Evolutionary conservation across 1,140 invertebrate genomes (phyloP).

Genomic region (Tribolium madens): DNA sequence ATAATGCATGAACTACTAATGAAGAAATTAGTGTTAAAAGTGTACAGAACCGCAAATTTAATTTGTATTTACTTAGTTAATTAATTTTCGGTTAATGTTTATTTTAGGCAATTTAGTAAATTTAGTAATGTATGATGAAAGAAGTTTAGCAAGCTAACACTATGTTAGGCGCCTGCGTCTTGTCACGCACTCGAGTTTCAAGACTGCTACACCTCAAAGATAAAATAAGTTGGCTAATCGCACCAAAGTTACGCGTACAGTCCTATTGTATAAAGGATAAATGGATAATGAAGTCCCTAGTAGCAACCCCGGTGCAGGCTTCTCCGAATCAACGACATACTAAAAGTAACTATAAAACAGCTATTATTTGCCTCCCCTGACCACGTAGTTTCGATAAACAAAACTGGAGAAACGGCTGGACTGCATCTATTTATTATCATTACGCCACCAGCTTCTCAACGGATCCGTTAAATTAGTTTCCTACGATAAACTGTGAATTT

Average conservation of each 20-base stretch:
- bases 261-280: constrained; percentile 36
- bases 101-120: constrained; percentile 14
- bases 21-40: constrained; percentile 41
- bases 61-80: constrained; percentile 45
- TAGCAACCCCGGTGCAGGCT: constrained; percentile 36
- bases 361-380: constrained; percentile 47
- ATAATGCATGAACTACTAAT: constrained; percentile 29
- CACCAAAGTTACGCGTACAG: constrained; percentile 24
- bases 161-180: not conserved
- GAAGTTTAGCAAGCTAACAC: not conserved
- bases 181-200: constrained; percentile 2
- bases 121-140: constrained; percentile 19
- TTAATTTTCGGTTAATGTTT: constrained; percentile 39
- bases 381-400: constrained; percentile 50
- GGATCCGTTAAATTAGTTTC: constrained; percentile 40
- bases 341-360: constrained; percentile 50
- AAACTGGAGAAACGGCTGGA: constrained; percentile 37
- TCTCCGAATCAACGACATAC: constrained; percentile 48
- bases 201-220: constrained; percentile 25
- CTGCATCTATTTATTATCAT: constrained; percentile 37
- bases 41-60: constrained; percentile 30
- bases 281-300: constrained; percentile 49
- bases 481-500: constrained; percentile 43
- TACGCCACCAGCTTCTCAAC: constrained; percentile 37
- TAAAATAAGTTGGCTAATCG: constrained; percentile 42